phyloP scores from a whole-genome alignment of 2,888 invertebrate species.

The Epistrophella euchroma region DNA sequence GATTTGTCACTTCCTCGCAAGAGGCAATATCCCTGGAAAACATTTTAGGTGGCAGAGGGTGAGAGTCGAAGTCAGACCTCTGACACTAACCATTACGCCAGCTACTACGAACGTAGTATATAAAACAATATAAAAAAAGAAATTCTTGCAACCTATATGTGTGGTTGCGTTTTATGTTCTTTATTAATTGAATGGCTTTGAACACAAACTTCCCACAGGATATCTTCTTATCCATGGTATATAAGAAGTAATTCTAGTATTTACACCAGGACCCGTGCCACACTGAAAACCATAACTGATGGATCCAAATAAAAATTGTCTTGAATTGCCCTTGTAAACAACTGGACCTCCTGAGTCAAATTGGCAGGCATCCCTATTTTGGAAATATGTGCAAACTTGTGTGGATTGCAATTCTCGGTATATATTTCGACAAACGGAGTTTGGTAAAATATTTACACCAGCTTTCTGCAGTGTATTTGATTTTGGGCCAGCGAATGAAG shows the following conservation, averaged over 20 bases:
- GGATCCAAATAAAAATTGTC: constrained; percentile 84
- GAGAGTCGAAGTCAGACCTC: no score
- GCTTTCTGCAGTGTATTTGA: constrained; percentile 85
- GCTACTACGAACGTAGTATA: no score
- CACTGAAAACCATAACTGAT: constrained; percentile 86
- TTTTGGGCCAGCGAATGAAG: constrained; percentile 84
- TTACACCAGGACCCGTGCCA: constrained; percentile 85
- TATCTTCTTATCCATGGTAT: constrained; percentile 85
- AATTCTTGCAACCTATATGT: background rate
- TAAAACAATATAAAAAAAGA: background rate
- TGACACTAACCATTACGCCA: no score
- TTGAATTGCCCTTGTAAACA: constrained; percentile 81
- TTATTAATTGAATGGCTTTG: constrained; percentile 59
- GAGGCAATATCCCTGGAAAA: no score
- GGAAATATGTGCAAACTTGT: constrained; percentile 83
- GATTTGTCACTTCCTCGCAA: no score
- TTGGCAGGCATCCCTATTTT: constrained; percentile 85
- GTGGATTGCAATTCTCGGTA: constrained; percentile 8
- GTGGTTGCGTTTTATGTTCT: background rate
- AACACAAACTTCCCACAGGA: constrained; percentile 28
- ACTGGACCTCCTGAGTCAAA: constrained; percentile 86
- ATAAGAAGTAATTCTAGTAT: constrained; percentile 85
- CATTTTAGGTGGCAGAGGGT: no score
- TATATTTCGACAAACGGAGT: constrained; percentile 23
- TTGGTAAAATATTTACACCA: constrained; percentile 43